Base-by-base conservation (phyloP, 2,888 invertebrate genomes). In the Ypsolopha scabrella region DNA sequence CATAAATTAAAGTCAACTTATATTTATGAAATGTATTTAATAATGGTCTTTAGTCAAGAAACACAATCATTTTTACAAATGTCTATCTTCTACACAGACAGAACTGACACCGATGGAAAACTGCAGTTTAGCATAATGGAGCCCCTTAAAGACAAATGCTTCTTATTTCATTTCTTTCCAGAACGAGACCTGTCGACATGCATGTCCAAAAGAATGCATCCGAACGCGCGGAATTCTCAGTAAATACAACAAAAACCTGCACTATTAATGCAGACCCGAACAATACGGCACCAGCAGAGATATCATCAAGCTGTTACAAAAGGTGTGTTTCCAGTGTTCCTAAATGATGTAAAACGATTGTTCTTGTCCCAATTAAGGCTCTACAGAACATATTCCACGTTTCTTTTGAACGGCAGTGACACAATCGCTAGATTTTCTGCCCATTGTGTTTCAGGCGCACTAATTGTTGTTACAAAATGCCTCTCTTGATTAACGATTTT, bases 401-500 rank as follows among this genome's bases (percentile, higher is more conserved):
- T 47, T 37, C 38, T 37, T 47, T 47, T 47, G 37, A 47, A 9
- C 43, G 6, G 13, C 13, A 43, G 43, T 56, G 58, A 49, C 55
- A 53, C 59, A 52, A 55, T 58, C 54, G 58, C 54, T 55, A 57
- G 51, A 60, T 61, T 61, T 51, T 57, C 63, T 61, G 64, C 55
- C 73, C 63, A 82, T 80, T 80, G 81, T 82, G 63, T 77, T 76
- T 70, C 45, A 35, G 50, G 34, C 46, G n/a, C 33, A 46, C 33
- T 51, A 51, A 51, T 72, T 75, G 68, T 58, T 58, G 62, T 74
- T 76, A 63, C 78, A 63, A 70, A 71, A 69, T 55, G 13, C 74
- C 72, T 67, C 70, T 70, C 67, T 67, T 75, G 78, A 80, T 81
- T 80, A 75, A 82, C 80, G 78, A 80, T 79, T 76, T 79, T 75